Conservation (phyloP, 2,797 vertebrate species). For the Spheniscus humboldti region DNA sequence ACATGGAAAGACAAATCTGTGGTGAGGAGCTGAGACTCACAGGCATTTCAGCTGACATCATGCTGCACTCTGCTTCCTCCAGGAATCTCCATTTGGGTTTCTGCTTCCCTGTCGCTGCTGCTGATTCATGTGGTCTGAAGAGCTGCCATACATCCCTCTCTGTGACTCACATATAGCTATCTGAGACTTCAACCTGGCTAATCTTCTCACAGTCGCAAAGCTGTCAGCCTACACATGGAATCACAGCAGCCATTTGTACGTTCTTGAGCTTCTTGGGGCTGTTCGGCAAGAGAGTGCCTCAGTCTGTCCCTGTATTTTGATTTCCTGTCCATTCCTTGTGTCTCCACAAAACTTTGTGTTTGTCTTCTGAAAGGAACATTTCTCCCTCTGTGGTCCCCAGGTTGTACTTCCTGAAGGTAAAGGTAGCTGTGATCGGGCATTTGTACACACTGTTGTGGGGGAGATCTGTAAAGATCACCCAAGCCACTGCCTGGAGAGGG, state of each 20-base stretch:
- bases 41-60: neutral
- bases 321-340: neutral
- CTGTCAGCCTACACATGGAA: neutral
- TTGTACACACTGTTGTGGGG: rapidly evolving
- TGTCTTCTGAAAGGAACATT: neutral
- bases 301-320: neutral
- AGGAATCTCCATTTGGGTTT: neutral
- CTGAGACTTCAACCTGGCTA: neutral
- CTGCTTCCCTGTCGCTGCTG: neutral
- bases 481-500: neutral
- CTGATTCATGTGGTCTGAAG: neutral
- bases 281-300: neutral
- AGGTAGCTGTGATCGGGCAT: neutral
- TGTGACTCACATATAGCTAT: neutral
- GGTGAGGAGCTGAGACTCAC: neutral
- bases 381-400: neutral
- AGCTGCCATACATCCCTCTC: neutral
- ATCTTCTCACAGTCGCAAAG: neutral
- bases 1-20: neutral
- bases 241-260: neutral
- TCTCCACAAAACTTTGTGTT: neutral
- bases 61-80: neutral
- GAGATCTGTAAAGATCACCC: neutral
- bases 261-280: neutral
- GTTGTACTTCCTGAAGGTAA: neutral